Percentiles rank a stretch among this genome's conserved stretches.
phyloP scores from a whole-genome alignment of 2,888 invertebrate species.

The Dascillus cervinus region DNA sequence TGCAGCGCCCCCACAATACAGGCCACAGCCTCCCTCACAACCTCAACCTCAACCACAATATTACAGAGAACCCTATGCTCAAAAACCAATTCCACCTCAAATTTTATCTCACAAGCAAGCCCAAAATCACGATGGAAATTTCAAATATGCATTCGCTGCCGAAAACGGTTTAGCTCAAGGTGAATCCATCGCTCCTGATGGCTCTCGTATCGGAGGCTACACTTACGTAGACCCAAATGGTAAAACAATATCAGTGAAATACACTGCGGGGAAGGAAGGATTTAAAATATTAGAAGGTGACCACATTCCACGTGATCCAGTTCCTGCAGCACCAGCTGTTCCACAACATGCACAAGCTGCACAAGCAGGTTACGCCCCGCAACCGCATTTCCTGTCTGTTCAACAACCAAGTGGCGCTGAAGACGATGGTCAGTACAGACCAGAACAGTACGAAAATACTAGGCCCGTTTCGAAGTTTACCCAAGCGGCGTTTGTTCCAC shows the following conservation, averaged over 20 bases:
- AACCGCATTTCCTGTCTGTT: too few relatives aligned
- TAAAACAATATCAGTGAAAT: slow-evolving; percentile 55
- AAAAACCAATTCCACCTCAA: slow-evolving; percentile 41
- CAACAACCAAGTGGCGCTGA: slow-evolving; percentile 12
- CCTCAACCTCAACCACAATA: slow-evolving; percentile 13
- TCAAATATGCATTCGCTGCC: slow-evolving; percentile 60
- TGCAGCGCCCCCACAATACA: neutral
- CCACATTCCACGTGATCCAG: slow-evolving; percentile 37
- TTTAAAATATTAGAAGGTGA: slow-evolving; percentile 45
- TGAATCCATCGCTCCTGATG: slow-evolving; percentile 60
- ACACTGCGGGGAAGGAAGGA: slow-evolving; percentile 45
- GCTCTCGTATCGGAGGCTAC: slow-evolving; percentile 56
- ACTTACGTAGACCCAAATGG: slow-evolving; percentile 60
- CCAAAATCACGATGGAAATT: slow-evolving; percentile 56
- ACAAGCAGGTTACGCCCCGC: slow-evolving; percentile 15
- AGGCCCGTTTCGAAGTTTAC: neutral
- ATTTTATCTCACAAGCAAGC: slow-evolving; percentile 58
- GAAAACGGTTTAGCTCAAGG: slow-evolving; percentile 64
- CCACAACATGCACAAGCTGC: slow-evolving; percentile 12
- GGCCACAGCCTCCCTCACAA: neutral
- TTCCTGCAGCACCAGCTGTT: slow-evolving; percentile 10
- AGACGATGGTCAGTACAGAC: slow-evolving; percentile 33
- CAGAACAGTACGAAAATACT: slow-evolving; percentile 26
- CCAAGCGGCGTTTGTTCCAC: slow-evolving; percentile 1
- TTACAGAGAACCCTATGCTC: slow-evolving; percentile 8